Percentiles rank a stretch among this genome's conserved stretches.
These are phyloP conservation scores for Steatocranus sp. DNA, from an alignment of 2,797 vertebrate species.

Conservation along the genomic window DNA sequence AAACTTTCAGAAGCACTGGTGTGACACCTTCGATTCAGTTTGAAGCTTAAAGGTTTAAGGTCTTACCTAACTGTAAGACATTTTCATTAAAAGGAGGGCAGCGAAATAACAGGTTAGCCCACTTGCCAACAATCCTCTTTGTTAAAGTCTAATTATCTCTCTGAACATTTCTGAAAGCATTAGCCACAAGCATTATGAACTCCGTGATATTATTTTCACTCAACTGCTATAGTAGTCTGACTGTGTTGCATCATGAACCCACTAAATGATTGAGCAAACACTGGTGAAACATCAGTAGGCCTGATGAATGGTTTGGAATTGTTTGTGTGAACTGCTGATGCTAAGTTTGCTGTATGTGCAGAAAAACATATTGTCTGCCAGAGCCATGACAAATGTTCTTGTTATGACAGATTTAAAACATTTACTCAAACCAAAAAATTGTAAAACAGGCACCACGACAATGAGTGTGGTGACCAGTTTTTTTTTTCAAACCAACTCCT, in stretches of 20 bases:
- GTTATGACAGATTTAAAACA: constrained; percentile 6
- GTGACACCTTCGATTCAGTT: neutral
- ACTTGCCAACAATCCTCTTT: neutral
- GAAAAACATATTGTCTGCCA: neutral
- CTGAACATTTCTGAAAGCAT: neutral
- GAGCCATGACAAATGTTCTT: neutral
- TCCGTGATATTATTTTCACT: neutral
- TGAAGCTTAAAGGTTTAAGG: neutral
- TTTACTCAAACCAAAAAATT: neutral
- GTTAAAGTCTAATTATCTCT: neutral
- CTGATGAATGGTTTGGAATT: neutral
- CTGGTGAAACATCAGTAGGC: neutral
- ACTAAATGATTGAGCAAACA: neutral
- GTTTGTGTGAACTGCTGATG: neutral
- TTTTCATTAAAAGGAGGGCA: neutral
- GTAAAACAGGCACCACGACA: neutral
- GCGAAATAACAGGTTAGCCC: neutral
- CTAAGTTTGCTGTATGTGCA: neutral
- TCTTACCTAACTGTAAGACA: neutral
- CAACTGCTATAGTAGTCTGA: neutral
- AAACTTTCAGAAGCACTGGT: neutral
- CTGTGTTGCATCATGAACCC: neutral
- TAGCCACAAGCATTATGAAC: neutral
- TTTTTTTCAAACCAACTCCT: neutral
- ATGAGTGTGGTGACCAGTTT: neutral